Percentiles rank a stretch among this genome's conserved stretches.
Conservation (phyloP, 1,140 invertebrate species). For the Drosophila chauvacae region DNA sequence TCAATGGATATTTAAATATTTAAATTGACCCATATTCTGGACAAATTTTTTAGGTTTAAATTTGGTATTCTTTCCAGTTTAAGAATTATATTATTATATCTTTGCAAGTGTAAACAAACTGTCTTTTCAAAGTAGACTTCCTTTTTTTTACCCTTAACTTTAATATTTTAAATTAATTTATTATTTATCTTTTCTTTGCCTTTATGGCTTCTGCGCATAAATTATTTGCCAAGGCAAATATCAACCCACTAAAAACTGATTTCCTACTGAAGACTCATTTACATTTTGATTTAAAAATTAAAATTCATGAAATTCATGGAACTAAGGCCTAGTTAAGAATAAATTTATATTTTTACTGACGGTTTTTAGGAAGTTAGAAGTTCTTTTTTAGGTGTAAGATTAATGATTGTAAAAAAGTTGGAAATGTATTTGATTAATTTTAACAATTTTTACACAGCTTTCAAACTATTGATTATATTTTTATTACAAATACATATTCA, state of each 20-base stretch:
- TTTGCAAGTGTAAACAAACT: background rate
- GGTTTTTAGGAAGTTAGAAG: background rate
- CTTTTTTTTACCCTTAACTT: background rate
- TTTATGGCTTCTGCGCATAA: background rate
- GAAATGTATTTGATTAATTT: background rate
- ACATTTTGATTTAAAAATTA: background rate
- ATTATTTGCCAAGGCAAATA: background rate
- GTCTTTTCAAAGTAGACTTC: background rate
- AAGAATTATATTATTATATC: background rate
- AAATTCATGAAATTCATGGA: slow-evolving; percentile 5
- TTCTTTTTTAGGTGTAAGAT: too few species aligned
- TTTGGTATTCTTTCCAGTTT: too few species aligned
- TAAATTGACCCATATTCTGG: slow-evolving; percentile 3
- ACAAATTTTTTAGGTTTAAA: background rate
- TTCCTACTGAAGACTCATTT: background rate
- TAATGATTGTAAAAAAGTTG: background rate
- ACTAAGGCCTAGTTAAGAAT: background rate
- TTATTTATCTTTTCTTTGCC: background rate
- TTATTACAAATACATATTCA: background rate
- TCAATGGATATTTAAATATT: background rate
- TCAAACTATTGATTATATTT: background rate
- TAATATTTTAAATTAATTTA: background rate
- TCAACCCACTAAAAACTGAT: slow-evolving; percentile 7
- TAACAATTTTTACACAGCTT: background rate
- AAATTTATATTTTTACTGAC: background rate